Base-by-base conservation (phyloP, 2,888 invertebrate species). In the Ectropis crepuscularia region DNA sequence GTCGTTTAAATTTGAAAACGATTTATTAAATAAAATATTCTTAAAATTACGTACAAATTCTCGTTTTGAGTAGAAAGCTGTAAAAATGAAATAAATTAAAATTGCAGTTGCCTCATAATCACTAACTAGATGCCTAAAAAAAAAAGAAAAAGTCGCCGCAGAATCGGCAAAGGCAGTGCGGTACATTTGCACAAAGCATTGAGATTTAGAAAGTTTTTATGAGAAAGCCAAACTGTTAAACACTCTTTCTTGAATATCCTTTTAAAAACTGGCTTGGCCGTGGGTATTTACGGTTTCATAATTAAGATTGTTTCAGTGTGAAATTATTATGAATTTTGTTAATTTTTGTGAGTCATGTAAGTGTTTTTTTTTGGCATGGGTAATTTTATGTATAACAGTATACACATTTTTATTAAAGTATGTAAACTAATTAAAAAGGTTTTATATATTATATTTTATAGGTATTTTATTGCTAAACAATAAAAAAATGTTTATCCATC, bases 161-260 rank as follows among this genome's bases (percentile, higher is more conserved):
- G 16, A 57, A 51, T 16, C 41, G 62, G 57, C 53, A 4, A 12
- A 43, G 48, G 7, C 37, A 43, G 43, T 53, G 28, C 36, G n/a
- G 43, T 41, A 57, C 46, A 42, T 63, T 63, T 57, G 62, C 57
- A 53, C 57, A 53, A 46, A 53, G 65, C 65, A 62, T 68, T 68
- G 54, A 67, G 11, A 65, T 69, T 71, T 71, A 71, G 71, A 71
- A 71, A 71, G 71, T 71, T 46, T 49, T 59, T 68, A 71, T 67
- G 58, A 57, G 71, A 69, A 68, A 67, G 69, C 65, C 55, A 57
- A 36, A 36, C 50, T 55, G 57, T 61, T 53, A 42, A 50, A 62
- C 51, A 67, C 63, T 67, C 62, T 71, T 67, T 68, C 65, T 67
- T 63, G 63, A 47, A 57, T 55, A 63, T 63, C 63, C 63, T 63